These are phyloP conservation scores for Corythornis madagascariensis DNA, from an alignment of 2,113 vertebrate species.

Conservation along the genomic window DNA sequence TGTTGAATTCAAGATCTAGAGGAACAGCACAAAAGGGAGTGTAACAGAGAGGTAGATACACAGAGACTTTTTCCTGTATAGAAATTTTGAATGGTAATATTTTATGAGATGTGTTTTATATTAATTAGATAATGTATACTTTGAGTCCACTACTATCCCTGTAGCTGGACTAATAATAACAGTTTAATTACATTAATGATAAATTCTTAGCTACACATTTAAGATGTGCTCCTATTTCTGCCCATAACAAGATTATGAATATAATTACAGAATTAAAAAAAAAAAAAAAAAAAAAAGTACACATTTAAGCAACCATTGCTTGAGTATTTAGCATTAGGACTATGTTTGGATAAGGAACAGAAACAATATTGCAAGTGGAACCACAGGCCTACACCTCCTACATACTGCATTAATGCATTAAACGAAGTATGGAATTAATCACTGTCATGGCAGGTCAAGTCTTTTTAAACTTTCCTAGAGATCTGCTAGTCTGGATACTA, in stretches of 20 bases:
- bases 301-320: not conserved
- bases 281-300: not conserved
- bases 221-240: not conserved
- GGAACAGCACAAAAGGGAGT: not conserved
- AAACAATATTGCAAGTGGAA: not conserved
- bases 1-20: not conserved
- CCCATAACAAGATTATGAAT: not conserved
- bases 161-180: not conserved
- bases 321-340: not conserved
- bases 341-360: not conserved
- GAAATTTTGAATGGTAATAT: not conserved
- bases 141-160: not conserved
- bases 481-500: not conserved
- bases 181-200: not conserved
- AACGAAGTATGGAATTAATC: not conserved
- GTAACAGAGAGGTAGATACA: not conserved
- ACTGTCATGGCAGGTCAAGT: not conserved
- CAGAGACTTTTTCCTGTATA: not conserved
- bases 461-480: not conserved
- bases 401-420: not conserved
- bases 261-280: not conserved
- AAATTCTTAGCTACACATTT: not conserved
- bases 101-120: not conserved
- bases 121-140: not conserved
- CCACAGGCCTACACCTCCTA: not conserved